These are phyloP conservation scores for Fundulus diaphanus DNA, from an alignment of 2,797 vertebrate genomes.

Conservation along the genomic window DNA sequence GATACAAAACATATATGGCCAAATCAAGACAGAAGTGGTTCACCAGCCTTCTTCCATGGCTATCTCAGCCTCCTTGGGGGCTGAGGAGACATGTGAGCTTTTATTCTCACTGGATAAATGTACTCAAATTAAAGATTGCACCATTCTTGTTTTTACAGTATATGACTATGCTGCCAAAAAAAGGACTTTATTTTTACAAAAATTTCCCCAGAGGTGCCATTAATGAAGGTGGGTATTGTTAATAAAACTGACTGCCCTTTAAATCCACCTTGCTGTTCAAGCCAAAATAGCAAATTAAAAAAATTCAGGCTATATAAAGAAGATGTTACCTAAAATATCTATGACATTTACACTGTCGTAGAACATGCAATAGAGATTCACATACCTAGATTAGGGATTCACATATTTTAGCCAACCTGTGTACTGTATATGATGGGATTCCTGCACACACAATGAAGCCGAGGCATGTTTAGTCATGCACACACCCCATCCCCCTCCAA, in stretches of 20 bases:
- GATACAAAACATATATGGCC: neutral
- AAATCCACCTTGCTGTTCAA: neutral
- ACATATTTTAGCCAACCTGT: constrained; percentile 21
- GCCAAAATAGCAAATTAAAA: neutral
- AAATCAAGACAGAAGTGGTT: neutral
- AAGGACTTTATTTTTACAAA: neutral
- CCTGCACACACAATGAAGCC: constrained; percentile 17
- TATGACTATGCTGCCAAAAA: neutral
- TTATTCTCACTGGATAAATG: too few relatives aligned
- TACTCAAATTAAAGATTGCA: neutral
- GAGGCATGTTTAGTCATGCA: neutral
- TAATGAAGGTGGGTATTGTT: too few relatives aligned
- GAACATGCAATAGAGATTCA: constrained; percentile 1
- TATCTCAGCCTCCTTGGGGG: too few relatives aligned
- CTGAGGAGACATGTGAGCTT: too few relatives aligned
- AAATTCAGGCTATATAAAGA: neutral
- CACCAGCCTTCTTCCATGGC: neutral
- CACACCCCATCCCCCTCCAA: constrained; percentile 18
- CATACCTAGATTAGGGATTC: neutral
- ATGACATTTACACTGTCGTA: neutral
- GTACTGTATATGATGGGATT: neutral
- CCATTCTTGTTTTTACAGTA: neutral
- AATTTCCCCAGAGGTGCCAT: neutral
- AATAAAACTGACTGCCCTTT: neutral
- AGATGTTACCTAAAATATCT: neutral